These are phyloP conservation scores for Standfussiana lucernea DNA, from an alignment of 2,888 invertebrate species.

Conservation along the genomic window DNA sequence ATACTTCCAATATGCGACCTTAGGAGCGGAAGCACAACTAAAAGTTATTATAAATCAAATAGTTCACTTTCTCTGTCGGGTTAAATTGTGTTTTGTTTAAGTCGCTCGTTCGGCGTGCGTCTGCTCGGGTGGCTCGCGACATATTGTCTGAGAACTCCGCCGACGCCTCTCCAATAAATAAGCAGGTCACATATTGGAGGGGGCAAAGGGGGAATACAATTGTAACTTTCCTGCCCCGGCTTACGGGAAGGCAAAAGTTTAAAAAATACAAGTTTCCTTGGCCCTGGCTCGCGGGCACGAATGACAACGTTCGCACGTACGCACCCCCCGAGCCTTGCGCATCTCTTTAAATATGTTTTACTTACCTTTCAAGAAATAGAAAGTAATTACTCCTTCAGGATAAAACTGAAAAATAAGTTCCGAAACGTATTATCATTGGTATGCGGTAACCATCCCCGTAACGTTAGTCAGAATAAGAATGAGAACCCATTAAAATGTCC, in stretches of 20 bases:
- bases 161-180: slow-evolving; percentile 90
- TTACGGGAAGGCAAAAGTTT: slow-evolving; percentile 88
- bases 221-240: slow-evolving; percentile 88
- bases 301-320: slow-evolving; percentile 81
- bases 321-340: slow-evolving; percentile 56
- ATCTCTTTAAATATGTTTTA: slow-evolving; percentile 52
- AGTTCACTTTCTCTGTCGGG: slow-evolving; percentile 82
- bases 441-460: slow-evolving; percentile 79
- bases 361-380: slow-evolving; percentile 42
- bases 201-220: slow-evolving; percentile 89
- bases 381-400: slow-evolving; percentile 50
- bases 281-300: slow-evolving; percentile 75
- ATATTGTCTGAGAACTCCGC: slow-evolving; percentile 90
- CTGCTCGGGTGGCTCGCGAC: slow-evolving; percentile 86
- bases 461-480: slow-evolving; percentile 85
- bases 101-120: slow-evolving; percentile 81
- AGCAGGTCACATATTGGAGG: slow-evolving; percentile 91
- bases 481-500: slow-evolving; percentile 85
- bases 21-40: slow-evolving; percentile 59
- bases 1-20: slow-evolving; percentile 57
- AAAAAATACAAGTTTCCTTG: slow-evolving; percentile 89
- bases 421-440: slow-evolving; percentile 75
- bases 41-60: slow-evolving; percentile 84
- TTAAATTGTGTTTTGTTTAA: slow-evolving; percentile 87
- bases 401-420: slow-evolving; percentile 60